Evolutionary conservation across 2,888 invertebrate genomes (phyloP).

Genomic region (Diarsia rubi): DNA sequence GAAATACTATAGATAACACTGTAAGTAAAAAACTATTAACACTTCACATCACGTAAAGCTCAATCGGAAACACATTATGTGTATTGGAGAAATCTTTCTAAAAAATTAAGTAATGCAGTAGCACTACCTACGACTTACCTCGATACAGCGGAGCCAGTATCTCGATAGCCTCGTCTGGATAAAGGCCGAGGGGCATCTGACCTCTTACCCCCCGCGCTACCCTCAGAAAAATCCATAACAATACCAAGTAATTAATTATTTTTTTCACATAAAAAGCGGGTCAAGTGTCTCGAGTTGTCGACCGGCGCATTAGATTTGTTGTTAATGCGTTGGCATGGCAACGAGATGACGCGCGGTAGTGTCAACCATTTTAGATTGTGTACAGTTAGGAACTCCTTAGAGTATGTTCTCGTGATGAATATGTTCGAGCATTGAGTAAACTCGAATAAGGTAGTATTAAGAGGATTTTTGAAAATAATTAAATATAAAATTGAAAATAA

Average conservation of each 20-base stretch:
- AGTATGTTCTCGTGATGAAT: neutral
- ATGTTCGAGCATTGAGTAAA: neutral
- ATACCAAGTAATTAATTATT: constrained; percentile 63
- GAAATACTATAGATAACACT: neutral
- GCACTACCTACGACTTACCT: constrained; percentile 70
- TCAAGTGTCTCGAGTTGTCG: constrained; percentile 68
- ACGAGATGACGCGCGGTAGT: constrained; percentile 63
- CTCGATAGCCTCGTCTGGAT: constrained; percentile 84
- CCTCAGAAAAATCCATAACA: constrained; percentile 88
- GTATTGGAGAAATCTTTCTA: neutral
- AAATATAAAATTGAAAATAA: no score
- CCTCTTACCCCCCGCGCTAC: constrained; percentile 78
- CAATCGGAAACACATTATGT: neutral
- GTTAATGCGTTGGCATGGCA: constrained; percentile 79
- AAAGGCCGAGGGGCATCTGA: constrained; percentile 82
- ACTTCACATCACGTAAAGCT: neutral
- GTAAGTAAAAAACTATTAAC: neutral
- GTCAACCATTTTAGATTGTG: constrained; percentile 11
- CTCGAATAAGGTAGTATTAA: neutral
- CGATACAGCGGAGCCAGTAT: constrained; percentile 81
- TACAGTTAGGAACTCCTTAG: constrained; percentile 22
- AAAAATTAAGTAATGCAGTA: neutral
- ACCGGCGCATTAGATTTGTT: constrained; percentile 83
- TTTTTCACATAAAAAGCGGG: constrained; percentile 75
- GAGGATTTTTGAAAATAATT: no score